A percentile compares a stretch with the other conserved stretches of the same genome.
Conservation (phyloP, 1,140 invertebrate species). For the Planococcus citri region DNA sequence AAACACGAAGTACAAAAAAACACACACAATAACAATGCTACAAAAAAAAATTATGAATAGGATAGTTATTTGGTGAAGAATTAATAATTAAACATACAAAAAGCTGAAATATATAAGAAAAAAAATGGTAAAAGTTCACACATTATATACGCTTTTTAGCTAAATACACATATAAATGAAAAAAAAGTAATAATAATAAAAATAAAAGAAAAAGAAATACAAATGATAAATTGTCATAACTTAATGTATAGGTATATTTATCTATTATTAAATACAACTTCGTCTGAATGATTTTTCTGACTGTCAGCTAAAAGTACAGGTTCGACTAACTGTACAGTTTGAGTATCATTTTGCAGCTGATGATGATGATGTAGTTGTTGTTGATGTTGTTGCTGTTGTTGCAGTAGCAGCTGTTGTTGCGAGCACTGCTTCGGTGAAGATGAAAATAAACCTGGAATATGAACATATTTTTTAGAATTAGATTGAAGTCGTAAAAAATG, state of each 20-base stretch:
- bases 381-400: constrained; percentile 4
- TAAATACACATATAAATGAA: too few relatives aligned
- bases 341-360: not conserved
- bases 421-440: constrained; percentile 9
- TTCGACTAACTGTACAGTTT: not conserved
- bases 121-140: not conserved
- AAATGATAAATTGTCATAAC: not conserved
- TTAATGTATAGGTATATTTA: not conserved
- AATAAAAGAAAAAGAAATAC: constrained; percentile 2
- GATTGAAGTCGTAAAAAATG: too few relatives aligned
- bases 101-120: not conserved
- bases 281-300: constrained; percentile 5
- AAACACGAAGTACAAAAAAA: not conserved
- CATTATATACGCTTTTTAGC: not conserved
- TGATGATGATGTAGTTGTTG: not conserved
- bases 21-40: not conserved
- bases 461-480: too few relatives aligned
- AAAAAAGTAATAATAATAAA: too few relatives aligned
- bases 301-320: not conserved
- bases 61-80: constrained; percentile 16
- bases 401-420: not conserved
- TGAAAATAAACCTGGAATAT: constrained; percentile 6
- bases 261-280: constrained; percentile 9
- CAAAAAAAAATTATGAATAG: not conserved
- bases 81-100: constrained; percentile 14